A percentile compares a stretch with the other conserved stretches of the same genome.
Conservation (phyloP, 2,888 invertebrate genomes). For the Tetragnatha montana region DNA sequence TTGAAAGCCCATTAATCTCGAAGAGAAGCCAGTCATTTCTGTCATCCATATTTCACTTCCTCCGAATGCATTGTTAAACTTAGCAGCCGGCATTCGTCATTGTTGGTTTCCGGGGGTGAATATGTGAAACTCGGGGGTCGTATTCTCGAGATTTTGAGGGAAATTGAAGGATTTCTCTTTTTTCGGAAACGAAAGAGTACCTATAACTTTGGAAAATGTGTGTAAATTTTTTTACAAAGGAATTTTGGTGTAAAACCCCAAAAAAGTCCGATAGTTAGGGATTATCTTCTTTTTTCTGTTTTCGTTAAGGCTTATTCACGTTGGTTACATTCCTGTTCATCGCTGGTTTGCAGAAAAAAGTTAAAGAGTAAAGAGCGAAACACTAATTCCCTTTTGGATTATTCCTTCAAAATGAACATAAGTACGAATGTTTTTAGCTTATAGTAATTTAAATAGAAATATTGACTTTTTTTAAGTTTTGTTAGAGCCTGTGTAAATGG, state of each 20-base stretch:
- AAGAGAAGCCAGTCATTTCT: neutral
- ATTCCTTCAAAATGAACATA: too few relatives aligned
- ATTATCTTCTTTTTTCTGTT: too few relatives aligned
- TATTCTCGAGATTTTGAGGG: neutral
- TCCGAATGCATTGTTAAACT: neutral
- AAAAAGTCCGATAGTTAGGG: too few relatives aligned
- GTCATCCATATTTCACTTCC: neutral
- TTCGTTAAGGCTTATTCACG: too few relatives aligned
- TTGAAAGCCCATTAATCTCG: neutral
- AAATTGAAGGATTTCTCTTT: neutral
- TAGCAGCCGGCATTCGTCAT: neutral
- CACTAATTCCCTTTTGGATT: too few relatives aligned
- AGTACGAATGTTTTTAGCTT: too few relatives aligned
- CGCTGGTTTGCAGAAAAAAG: too few relatives aligned
- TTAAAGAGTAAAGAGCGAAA: too few relatives aligned
- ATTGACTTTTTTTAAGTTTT: too few relatives aligned
- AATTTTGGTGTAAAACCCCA: neutral
- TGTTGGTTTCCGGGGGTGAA: neutral
- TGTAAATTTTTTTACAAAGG: neutral
- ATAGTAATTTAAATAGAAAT: neutral
- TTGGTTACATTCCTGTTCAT: too few relatives aligned
- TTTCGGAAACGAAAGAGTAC: neutral
- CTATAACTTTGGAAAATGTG: neutral
- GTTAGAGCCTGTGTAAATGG: too few relatives aligned
- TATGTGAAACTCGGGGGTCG: too few relatives aligned